A percentile compares a stretch with the other conserved stretches of the same genome.
These are phyloP conservation scores for Drosophila sproati DNA, from an alignment of 1,140 invertebrate genomes.

Conservation along the genomic window DNA sequence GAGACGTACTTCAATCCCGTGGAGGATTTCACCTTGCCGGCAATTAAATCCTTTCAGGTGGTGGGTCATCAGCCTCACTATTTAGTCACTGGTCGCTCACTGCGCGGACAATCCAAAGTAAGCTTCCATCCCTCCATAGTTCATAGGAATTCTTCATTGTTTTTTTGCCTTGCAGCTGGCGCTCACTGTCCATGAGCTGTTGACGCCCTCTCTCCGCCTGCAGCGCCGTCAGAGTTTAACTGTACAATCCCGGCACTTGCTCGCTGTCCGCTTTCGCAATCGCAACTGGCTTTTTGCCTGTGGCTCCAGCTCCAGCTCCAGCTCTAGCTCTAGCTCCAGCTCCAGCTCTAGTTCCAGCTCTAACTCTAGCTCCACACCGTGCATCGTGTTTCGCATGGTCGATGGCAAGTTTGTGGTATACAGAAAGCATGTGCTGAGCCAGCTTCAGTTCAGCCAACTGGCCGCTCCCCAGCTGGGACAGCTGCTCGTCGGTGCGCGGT, in stretches of 20 bases:
- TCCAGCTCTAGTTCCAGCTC: neutral
- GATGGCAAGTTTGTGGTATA: constrained; percentile 68
- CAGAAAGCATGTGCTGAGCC: constrained; percentile 48
- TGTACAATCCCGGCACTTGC: constrained; percentile 48
- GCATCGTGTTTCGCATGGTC: constrained; percentile 65
- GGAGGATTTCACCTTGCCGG: constrained; percentile 63
- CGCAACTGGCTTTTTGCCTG: constrained; percentile 70
- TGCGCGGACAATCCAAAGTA: constrained; percentile 62
- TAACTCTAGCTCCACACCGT: constrained; percentile 2
- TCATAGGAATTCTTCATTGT: neutral
- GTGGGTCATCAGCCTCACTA: constrained; percentile 62
- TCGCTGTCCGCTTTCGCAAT: constrained; percentile 51
- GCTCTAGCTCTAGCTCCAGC: constrained; percentile 29
- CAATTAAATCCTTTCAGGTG: constrained; percentile 56
- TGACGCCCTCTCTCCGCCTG: constrained; percentile 30
- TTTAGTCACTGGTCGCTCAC: constrained; percentile 53
- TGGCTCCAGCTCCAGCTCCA: neutral
- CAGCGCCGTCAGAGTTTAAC: constrained; percentile 63
- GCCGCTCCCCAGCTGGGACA: constrained; percentile 43
- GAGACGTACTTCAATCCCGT: constrained; percentile 76
- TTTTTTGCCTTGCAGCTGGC: constrained; percentile 44
- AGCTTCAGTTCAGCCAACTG: constrained; percentile 55
- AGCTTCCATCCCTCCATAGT: neutral
- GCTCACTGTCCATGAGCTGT: constrained; percentile 60
- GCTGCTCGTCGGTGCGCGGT: constrained; percentile 53